Evolutionary conservation across 2,113 vertebrate genomes (phyloP).

Genomic region (Salminus brasiliensis): DNA sequence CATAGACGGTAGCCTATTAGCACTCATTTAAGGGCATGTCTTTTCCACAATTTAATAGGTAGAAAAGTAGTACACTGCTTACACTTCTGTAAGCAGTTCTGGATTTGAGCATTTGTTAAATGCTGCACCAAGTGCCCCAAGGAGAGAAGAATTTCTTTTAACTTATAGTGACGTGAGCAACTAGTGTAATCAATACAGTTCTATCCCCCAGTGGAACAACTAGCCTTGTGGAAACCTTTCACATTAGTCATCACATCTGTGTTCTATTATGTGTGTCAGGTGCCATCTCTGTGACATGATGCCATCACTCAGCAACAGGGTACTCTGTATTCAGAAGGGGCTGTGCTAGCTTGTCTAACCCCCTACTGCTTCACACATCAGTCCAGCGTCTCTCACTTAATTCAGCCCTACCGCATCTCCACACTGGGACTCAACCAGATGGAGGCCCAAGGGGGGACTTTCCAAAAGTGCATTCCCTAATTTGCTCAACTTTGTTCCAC

Average conservation of each 20-base stretch:
- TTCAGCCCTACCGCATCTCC: constrained; percentile 24
- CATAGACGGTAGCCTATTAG: no score
- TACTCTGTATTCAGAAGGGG: constrained; percentile 36
- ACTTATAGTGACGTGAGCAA: not conserved
- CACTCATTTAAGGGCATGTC: no score
- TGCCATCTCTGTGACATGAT: constrained; percentile 34
- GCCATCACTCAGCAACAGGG: constrained; percentile 35
- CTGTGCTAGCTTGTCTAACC: constrained; percentile 30
- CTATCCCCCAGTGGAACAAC: not conserved
- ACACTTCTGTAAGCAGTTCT: not conserved
- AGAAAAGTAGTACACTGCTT: no score
- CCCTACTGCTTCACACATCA: constrained; percentile 43
- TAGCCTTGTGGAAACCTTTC: constrained; percentile 11
- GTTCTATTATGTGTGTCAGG: constrained; percentile 20
- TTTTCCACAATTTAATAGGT: no score
- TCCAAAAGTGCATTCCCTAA: constrained; percentile 47
- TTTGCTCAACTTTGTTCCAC: constrained; percentile 38
- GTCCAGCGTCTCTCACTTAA: constrained; percentile 43
- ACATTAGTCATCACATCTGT: not conserved
- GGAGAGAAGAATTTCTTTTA: not conserved
- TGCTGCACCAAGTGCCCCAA: no score
- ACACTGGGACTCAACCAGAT: constrained; percentile 59
- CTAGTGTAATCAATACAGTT: not conserved
- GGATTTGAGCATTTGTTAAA: not conserved
- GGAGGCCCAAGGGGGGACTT: constrained; percentile 51